phyloP scores from a whole-genome alignment of 2,888 invertebrate species.

The Zele albiditarsus region DNA sequence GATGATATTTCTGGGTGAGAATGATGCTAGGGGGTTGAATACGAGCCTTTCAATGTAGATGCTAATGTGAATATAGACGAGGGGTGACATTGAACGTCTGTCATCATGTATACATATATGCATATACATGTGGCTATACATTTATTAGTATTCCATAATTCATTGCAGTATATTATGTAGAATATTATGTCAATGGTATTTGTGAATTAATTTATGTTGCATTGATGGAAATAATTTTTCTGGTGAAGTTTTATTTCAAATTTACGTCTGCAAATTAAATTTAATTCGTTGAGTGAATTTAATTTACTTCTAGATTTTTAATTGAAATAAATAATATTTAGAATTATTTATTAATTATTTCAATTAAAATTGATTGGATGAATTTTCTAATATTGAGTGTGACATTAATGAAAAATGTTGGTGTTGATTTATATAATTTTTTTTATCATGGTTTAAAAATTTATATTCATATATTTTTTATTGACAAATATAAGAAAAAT shows the following conservation, averaged over 20 bases:
- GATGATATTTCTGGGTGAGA: slow-evolving; percentile 41
- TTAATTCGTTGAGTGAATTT: no score
- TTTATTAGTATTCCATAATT: slow-evolving; percentile 39
- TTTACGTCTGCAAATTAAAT: no score
- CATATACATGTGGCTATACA: slow-evolving; percentile 17
- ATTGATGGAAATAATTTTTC: neutral
- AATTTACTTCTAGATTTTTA: no score
- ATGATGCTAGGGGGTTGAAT: neutral
- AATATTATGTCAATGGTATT: neutral
- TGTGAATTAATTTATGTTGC: slow-evolving; percentile 24
- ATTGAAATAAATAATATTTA: no score
- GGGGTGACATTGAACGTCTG: slow-evolving; percentile 27
- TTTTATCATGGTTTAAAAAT: no score
- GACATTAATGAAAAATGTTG: no score
- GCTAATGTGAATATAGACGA: slow-evolving; percentile 24
- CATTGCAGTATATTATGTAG: slow-evolving; percentile 13
- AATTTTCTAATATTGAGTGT: no score
- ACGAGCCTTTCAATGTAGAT: slow-evolving; percentile 32
- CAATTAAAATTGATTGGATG: no score
- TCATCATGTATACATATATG: slow-evolving; percentile 1
- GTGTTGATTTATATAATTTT: no score
- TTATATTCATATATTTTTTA: no score
- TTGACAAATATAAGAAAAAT: neutral
- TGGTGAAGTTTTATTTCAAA: neutral
- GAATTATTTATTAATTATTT: no score